Base-by-base conservation (phyloP, 2,113 vertebrate species). In the Grammomys dolichurus region DNA sequence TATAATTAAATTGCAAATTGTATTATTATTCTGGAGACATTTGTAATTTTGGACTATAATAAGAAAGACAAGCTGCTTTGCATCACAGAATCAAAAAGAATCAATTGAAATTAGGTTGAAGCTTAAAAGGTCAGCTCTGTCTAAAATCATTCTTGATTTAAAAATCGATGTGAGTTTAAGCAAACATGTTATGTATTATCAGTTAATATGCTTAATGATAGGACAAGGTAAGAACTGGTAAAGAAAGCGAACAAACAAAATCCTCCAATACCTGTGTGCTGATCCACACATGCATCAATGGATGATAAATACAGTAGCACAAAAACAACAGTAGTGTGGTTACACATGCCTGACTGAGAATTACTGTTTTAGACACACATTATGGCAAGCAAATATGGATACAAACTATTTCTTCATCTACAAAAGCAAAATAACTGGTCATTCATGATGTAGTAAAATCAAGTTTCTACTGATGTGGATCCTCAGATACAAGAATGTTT, bases 71-170 rank as follows among this genome's bases (percentile, higher is more conserved):
- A 43, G 77, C 90, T 87, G 4, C 19, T 86, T 22, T 92, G 81
- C 24, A 89, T 97, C 84, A 95, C 77, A 80, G 78, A 94, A 80
- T 96, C 63, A 94, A 94, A 96, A 75, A 89, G 92, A 95, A 97
- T 98, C 97, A 91, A 98, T 97, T 51, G 58, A 97, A 95, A 97
- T 97, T 97, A 95, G 90, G 26, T 96, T 95, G 73, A 89, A 93
- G 81, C 78, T 96, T 89, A 19, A 91, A 94, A 97, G 82, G 24
- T 24, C 69, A 96, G 93, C 67, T 97, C 97, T 98, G 97, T 88
- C 96, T 56, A 96, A 97, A 96, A 96, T 97, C 96, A 97, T 89
- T 72, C 96, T 73, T 97, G 86, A 97, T 97, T 92, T 96, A 91
- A 96, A 96, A 96, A 96, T 96, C 97, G 67, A 95, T 96, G 51